Conservation (phyloP, 2,113 vertebrate species). For the Dipodomys stephensi region DNA sequence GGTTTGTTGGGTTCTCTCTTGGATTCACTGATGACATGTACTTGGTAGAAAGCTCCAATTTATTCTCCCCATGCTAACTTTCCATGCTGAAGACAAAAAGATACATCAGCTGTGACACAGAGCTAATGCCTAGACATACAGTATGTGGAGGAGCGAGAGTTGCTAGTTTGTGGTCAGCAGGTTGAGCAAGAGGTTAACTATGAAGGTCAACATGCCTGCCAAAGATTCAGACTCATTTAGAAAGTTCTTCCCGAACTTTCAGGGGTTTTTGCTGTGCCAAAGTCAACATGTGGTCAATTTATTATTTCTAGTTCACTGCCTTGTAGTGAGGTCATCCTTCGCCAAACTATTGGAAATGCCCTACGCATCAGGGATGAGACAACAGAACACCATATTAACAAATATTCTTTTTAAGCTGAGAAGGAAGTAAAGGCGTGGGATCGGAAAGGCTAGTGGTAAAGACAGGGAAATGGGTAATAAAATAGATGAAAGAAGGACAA, state of each 20-base stretch:
- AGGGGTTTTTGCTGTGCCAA: not conserved
- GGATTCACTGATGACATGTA: not conserved
- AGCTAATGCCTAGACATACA: not conserved
- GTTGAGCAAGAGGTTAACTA: not conserved
- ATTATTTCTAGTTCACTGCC: not conserved
- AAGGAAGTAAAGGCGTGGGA: not conserved
- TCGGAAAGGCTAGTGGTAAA: not conserved
- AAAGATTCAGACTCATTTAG: not conserved
- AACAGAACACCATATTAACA: not conserved
- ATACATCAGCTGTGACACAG: constrained; percentile 8
- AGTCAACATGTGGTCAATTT: not conserved
- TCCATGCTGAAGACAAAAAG: not conserved
- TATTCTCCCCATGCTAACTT: not conserved
- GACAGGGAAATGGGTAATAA: not conserved
- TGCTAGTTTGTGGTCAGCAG: not conserved
- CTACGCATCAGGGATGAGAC: not conserved
- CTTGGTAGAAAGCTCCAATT: not conserved
- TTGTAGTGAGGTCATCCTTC: not conserved
- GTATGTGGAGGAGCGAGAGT: not conserved
- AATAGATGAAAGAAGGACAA: not conserved
- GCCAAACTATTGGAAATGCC: not conserved
- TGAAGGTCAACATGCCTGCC: not conserved
- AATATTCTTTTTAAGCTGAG: not conserved
- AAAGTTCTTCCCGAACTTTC: not conserved
- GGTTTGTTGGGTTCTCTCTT: not conserved